Evolutionary conservation across 2,888 invertebrate species (phyloP).

Genomic region (Eubasilissa splendida): DNA sequence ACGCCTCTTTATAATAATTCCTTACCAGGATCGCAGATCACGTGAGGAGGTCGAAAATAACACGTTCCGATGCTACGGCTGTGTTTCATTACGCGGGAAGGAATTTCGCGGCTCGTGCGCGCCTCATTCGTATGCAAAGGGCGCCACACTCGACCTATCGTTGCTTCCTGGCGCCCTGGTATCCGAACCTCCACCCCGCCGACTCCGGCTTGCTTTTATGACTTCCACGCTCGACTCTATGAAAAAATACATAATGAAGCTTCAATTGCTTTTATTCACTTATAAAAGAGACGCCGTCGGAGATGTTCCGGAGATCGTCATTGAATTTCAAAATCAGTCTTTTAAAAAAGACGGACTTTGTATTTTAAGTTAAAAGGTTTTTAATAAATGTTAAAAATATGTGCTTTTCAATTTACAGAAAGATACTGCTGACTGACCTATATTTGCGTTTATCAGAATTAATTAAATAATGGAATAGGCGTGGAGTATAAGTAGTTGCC

Average conservation of each 20-base stretch:
- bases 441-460: not conserved
- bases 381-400: not conserved
- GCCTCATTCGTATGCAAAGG: slow-evolving; percentile 47
- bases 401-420: not conserved
- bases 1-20: not conserved
- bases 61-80: slow-evolving; percentile 1
- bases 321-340: slow-evolving; percentile 12
- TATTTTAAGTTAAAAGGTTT: not conserved
- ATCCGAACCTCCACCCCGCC: not conserved
- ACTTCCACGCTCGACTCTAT: not conserved
- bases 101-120: slow-evolving; percentile 43
- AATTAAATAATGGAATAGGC: not conserved
- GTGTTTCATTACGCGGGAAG: slow-evolving; percentile 44
- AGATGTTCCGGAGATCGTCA: not conserved
- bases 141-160: slow-evolving; percentile 2
- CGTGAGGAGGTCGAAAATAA: slow-evolving; percentile 30
- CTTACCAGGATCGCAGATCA: slow-evolving; percentile 21
- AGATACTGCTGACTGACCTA: not conserved
- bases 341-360: slow-evolving; percentile 2
- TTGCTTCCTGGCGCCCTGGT: not conserved
- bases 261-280: not conserved
- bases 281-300: not conserved
- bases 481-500: not conserved
- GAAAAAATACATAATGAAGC: not conserved
- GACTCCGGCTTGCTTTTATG: not conserved